Percentiles rank a stretch among this genome's conserved stretches.
phyloP scores from a whole-genome alignment of 1,140 invertebrate species.

The Procambarus virginalis region DNA sequence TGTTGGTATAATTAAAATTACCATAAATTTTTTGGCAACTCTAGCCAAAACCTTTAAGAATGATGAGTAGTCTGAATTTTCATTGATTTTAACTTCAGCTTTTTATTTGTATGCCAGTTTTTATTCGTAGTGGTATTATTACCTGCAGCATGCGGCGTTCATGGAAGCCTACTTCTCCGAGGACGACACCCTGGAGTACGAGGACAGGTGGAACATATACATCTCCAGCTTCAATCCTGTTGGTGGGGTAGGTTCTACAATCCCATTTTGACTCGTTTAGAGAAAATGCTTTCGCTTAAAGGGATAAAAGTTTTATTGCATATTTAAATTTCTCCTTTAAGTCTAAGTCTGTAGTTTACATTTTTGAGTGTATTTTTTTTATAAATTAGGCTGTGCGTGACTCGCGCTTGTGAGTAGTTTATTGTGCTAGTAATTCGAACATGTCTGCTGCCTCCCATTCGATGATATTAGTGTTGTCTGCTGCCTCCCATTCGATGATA shows the following conservation, averaged over 20 bases:
- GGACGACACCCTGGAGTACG: constrained; percentile 52
- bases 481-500: too few species aligned
- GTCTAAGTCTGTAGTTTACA: too few species aligned
- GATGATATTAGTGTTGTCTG: too few species aligned
- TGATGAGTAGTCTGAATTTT: neutral
- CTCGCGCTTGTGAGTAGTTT: too few species aligned
- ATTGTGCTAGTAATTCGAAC: too few species aligned
- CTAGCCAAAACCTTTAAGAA: neutral
- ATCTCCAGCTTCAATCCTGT: constrained; percentile 72
- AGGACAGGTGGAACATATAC: constrained; percentile 71
- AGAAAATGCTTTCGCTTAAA: too few species aligned
- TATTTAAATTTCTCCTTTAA: too few species aligned
- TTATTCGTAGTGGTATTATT: neutral
- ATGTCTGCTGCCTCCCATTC: too few species aligned
- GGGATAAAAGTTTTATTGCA: too few species aligned
- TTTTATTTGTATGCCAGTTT: neutral
- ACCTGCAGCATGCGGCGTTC: constrained; percentile 70
- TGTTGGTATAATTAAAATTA: neutral
- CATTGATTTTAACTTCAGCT: neutral
- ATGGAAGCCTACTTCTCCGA: constrained; percentile 71
- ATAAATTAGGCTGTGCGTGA: too few species aligned
- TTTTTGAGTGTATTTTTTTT: too few species aligned
- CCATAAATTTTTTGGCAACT: neutral
- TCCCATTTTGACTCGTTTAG: too few species aligned
- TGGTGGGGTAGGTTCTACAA: constrained; percentile 14